Evolutionary conservation across 2,113 vertebrate species (phyloP), one percentile per base, ranked within the genome.

Genomic region (Ginglymostoma cirratum): DNA sequence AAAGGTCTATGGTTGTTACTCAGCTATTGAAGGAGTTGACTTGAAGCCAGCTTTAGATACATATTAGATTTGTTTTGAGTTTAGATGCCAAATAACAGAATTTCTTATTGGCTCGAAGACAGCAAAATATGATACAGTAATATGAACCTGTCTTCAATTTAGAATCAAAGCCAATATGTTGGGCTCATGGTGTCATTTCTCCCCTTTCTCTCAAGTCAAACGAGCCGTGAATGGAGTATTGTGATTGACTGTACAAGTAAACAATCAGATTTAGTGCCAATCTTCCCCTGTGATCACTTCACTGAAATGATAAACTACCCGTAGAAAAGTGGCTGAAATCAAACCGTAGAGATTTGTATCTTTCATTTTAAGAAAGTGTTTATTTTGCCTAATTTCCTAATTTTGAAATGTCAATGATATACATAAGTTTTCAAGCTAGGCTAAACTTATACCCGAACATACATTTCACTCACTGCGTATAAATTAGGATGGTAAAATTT

Each of bases 21-120:
- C 61, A 95, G 67, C 67, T 93, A 93, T 93, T 95, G 38, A 95
- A 95, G 52, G 67, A 72, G 42, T 95, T 95, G 94, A 70, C 69
- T 48, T 48, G 69, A 76, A 95, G 94, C 94, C 69, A 95, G 69
- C 72, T 95, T 95, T 95, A 69, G 94, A 70, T 72, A 95, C 94
- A 95, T 42, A 94, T 94, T 94, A 94, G 45, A 94, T 95, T 95
- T 95, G 94, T 95, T 95, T 95, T 95, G 94, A 95, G 67, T 95
- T 95, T 72, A 95, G 94, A 72, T 95, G 94, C 94, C 69, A 95
- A 95, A 95, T 72, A 30, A 72, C 42, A 76, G 67, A 69, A 95
- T 95, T 95, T 95, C 69, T 76, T 95, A 95, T 95, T 95, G 94
- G 94, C 94, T 95, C 69, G 7, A 95, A 70, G 94, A 72, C 94